These are phyloP conservation scores for Macropis europaea DNA, from an alignment of 2,888 invertebrate genomes.

Conservation along the genomic window DNA sequence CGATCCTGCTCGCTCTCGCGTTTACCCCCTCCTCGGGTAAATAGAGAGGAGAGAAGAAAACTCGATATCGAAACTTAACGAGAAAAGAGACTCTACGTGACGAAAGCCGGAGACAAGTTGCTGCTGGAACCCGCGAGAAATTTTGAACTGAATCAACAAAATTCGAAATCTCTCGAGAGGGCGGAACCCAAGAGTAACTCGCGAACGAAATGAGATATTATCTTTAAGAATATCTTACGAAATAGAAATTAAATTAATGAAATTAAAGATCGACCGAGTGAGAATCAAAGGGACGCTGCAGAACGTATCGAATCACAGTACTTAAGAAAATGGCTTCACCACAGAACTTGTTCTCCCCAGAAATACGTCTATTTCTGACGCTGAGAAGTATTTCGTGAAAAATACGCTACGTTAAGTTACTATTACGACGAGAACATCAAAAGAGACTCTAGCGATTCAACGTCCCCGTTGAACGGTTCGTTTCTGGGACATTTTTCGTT, in stretches of 20 bases:
- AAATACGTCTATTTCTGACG: constrained; percentile 41
- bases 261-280: constrained; percentile 6
- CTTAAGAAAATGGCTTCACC: constrained; percentile 13
- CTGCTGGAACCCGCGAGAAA: constrained; percentile 29
- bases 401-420: constrained; percentile 31
- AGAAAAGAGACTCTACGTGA: constrained; percentile 43
- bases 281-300: too few relatives aligned
- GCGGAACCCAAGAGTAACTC: neutral
- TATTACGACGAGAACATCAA: constrained; percentile 40
- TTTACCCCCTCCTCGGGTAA: constrained; percentile 51
- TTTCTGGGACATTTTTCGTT: too few relatives aligned
- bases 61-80: constrained; percentile 50
- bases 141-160: too few relatives aligned
- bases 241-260: neutral
- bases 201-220: too few relatives aligned
- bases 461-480: constrained; percentile 28
- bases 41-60: constrained; percentile 55
- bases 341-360: constrained; percentile 43
- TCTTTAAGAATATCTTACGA: too few relatives aligned
- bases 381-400: constrained; percentile 26
- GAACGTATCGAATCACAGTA: neutral
- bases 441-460: constrained; percentile 35
- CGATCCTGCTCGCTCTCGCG: constrained; percentile 59
- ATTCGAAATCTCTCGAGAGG: too few relatives aligned
- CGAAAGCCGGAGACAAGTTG: constrained; percentile 48